A percentile compares a stretch with the other conserved stretches of the same genome.
These are phyloP conservation scores for Meloidogyne exigua DNA, from an alignment of 1,140 invertebrate species.

Conservation along the genomic window DNA sequence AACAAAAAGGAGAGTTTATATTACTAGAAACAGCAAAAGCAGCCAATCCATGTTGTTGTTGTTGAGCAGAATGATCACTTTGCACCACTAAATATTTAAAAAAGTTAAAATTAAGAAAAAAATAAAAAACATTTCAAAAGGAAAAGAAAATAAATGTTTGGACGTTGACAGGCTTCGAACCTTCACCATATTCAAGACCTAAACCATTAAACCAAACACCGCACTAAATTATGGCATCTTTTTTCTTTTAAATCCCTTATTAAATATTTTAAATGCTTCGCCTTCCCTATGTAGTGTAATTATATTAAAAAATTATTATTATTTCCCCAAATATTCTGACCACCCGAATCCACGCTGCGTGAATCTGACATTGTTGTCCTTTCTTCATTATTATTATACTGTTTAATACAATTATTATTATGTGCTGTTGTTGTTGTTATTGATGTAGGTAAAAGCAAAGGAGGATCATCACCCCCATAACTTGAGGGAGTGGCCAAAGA, in stretches of 20 bases:
- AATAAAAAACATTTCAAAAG: not conserved
- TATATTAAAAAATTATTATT: no score
- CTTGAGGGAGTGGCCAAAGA: constrained; percentile 62
- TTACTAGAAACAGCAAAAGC: not conserved
- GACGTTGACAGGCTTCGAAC: no score
- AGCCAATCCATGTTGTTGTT: constrained; percentile 21
- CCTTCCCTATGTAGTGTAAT: no score
- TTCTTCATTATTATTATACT: constrained; percentile 30
- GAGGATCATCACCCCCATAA: constrained; percentile 56
- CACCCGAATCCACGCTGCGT: constrained; percentile 59
- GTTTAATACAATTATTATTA: not conserved
- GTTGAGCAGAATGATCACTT: constrained; percentile 62
- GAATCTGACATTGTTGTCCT: constrained; percentile 31
- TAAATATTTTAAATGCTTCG: no score
- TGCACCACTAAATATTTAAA: constrained; percentile 52
- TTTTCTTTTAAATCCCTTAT: no score
- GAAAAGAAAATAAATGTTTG: no score
- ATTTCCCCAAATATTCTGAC: constrained; percentile 34
- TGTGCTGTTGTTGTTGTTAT: constrained; percentile 4
- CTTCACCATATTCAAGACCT: no score
- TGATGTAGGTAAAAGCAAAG: constrained; percentile 33
- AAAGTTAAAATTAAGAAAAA: not conserved
- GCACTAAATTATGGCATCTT: no score
- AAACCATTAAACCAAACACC: no score
- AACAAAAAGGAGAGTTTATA: not conserved